These are phyloP conservation scores for Aphelenchoides fujianensis DNA, from an alignment of 1,140 invertebrate genomes.

Conservation along the genomic window DNA sequence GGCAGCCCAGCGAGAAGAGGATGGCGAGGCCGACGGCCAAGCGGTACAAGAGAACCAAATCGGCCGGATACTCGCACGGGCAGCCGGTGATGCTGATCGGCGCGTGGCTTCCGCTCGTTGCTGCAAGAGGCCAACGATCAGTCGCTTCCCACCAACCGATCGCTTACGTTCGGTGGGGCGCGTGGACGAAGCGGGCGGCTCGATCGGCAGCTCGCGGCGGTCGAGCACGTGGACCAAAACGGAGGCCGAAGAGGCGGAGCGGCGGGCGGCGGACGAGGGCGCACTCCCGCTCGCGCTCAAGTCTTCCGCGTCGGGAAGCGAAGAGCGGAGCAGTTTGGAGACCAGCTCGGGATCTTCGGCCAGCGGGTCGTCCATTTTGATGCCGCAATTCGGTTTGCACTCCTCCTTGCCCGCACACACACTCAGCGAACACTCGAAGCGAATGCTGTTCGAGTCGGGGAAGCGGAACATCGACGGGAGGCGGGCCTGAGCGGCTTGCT, in stretches of 20 bases:
- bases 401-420: slow-evolving; percentile 19
- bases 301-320: slow-evolving; percentile 18
- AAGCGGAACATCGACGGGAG: slow-evolving; percentile 32
- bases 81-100: slow-evolving; percentile 20
- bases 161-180: slow-evolving; percentile 20
- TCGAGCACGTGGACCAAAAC: slow-evolving; percentile 28
- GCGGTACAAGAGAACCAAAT: slow-evolving; percentile 34
- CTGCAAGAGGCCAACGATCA: background rate
- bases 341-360: slow-evolving; percentile 23
- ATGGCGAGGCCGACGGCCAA: slow-evolving; percentile 31
- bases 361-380: slow-evolving; percentile 25
- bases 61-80: slow-evolving; percentile 18
- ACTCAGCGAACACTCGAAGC: slow-evolving; percentile 24
- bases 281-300: background rate
- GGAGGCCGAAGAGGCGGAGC: slow-evolving; percentile 5
- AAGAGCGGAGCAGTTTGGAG: slow-evolving; percentile 15
- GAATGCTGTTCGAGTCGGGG: slow-evolving; percentile 21
- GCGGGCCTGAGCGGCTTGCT: slow-evolving; percentile 9
- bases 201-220: slow-evolving; percentile 3
- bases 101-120: background rate
- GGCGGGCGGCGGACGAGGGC: background rate
- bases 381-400: slow-evolving; percentile 22
- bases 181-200: background rate
- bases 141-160: background rate
- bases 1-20: slow-evolving; percentile 26